A percentile compares a stretch with the other conserved stretches of the same genome.
Conservation (phyloP, 1,140 invertebrate genomes). For the Caenorhabditis briggsae region DNA sequence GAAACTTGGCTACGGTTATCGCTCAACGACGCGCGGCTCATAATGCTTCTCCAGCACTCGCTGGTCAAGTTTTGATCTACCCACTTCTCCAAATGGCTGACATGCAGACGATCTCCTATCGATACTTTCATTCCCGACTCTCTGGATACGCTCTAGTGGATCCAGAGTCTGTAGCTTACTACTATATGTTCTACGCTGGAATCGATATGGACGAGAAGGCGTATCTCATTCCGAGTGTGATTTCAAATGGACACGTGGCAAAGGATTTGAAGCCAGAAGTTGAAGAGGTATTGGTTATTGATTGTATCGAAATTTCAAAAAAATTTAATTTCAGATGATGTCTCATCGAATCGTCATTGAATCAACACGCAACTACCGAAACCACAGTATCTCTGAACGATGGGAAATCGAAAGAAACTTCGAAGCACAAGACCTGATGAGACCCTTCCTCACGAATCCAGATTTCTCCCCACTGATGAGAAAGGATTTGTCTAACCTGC, state of each 20-base stretch:
- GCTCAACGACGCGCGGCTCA: conserved; percentile 58
- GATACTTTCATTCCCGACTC: conserved; percentile 57
- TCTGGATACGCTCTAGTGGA: conserved; percentile 64
- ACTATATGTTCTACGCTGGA: conserved; percentile 67
- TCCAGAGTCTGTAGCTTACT: conserved; percentile 66
- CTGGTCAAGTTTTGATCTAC: conserved; percentile 66
- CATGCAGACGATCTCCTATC: conserved; percentile 65
- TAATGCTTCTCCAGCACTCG: background rate
- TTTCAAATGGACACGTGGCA: conserved; percentile 57
- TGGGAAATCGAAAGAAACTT: conserved; percentile 14
- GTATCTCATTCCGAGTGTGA: background rate
- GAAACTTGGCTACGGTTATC: conserved; percentile 65
- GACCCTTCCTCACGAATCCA: conserved; percentile 57
- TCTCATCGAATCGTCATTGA: background rate
- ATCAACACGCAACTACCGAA: background rate
- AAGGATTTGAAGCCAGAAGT: background rate
- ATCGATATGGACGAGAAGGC: conserved; percentile 61
- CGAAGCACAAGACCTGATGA: conserved; percentile 33
- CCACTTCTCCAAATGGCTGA: conserved; percentile 66
- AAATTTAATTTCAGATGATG: conserved; percentile 15
- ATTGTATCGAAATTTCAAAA: background rate
- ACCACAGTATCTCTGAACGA: conserved; percentile 29
- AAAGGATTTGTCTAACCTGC: conserved; percentile 49
- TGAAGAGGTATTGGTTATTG: conserved; percentile 53
- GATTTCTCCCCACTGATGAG: conserved; percentile 60